These are phyloP conservation scores for Lepus oiostolus DNA, from an alignment of 2,797 vertebrate genomes.

Conservation along the genomic window DNA sequence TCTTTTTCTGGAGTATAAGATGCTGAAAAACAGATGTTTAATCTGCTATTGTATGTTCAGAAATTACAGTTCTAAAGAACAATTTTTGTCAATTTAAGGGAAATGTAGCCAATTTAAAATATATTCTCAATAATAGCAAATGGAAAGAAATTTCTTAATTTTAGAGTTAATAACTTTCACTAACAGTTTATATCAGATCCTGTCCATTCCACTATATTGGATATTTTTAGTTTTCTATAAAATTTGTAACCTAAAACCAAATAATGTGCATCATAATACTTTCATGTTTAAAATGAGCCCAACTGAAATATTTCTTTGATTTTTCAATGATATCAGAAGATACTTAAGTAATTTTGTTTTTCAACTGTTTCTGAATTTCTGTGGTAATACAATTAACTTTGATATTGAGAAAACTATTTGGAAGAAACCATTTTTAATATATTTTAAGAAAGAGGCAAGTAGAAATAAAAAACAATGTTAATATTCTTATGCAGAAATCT, in stretches of 20 bases:
- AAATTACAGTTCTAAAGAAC: constrained; percentile 54
- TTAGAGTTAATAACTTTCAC: constrained; percentile 23
- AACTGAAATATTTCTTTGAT: constrained; percentile 59
- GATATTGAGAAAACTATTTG: constrained; percentile 50
- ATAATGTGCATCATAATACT: constrained; percentile 22
- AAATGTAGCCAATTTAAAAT: constrained; percentile 50
- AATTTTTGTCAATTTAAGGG: constrained; percentile 41
- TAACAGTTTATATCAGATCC: neutral
- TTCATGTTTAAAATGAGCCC: constrained; percentile 50
- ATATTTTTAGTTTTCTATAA: constrained; percentile 50
- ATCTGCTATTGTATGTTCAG: constrained; percentile 46
- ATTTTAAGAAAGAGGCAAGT: constrained; percentile 20
- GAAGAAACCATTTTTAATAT: constrained; percentile 35
- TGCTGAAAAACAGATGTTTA: constrained; percentile 15
- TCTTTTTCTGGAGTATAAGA: constrained; percentile 52
- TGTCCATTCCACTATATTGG: constrained; percentile 21
- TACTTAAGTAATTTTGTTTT: constrained; percentile 55
- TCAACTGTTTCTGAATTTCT: constrained; percentile 59
- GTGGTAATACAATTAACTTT: constrained; percentile 35
- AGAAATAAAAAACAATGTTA: constrained; percentile 44
- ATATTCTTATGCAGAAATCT: neutral
- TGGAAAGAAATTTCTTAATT: constrained; percentile 42
- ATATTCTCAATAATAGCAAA: constrained; percentile 17
- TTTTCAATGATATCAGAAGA: constrained; percentile 42
- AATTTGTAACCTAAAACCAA: neutral